Evolutionary conservation across 2,888 invertebrate genomes (phyloP).

Genomic region (Dorcus parallelipipedus): DNA sequence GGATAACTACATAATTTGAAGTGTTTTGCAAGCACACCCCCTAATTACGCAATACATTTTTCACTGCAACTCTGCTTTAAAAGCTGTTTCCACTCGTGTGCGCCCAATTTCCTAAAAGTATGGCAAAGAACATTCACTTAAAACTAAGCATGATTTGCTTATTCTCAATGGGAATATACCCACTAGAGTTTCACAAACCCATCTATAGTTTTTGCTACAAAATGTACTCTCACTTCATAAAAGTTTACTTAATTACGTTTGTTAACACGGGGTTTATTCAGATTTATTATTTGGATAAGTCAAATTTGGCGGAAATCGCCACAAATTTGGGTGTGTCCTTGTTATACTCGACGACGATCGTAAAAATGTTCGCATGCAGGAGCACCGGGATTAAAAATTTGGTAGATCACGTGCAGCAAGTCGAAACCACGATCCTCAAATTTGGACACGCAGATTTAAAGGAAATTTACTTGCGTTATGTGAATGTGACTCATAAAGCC

Average conservation of each 20-base stretch:
- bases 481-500: constrained; percentile 14
- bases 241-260: constrained; percentile 20
- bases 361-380: constrained; percentile 17
- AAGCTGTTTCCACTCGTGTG: too few relatives aligned
- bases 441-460: constrained; percentile 18
- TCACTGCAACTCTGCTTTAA: too few relatives aligned
- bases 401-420: constrained; percentile 16
- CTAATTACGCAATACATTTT: too few relatives aligned
- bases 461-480: constrained; percentile 19
- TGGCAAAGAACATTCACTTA: too few relatives aligned
- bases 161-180: too few relatives aligned
- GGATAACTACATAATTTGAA: too few relatives aligned
- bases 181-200: too few relatives aligned
- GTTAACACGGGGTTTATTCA: constrained; percentile 21
- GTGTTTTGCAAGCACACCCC: too few relatives aligned
- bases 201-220: too few relatives aligned
- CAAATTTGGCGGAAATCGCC: constrained; percentile 16
- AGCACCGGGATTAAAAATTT: constrained; percentile 16
- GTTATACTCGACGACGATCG: constrained; percentile 22
- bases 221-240: constrained; percentile 16
- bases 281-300: constrained; percentile 11
- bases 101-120: too few relatives aligned
- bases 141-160: too few relatives aligned
- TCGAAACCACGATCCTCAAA: constrained; percentile 13
- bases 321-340: constrained; percentile 22